These are phyloP conservation scores for Acanthurus tractus DNA, from an alignment of 2,797 vertebrate species.

Conservation along the genomic window DNA sequence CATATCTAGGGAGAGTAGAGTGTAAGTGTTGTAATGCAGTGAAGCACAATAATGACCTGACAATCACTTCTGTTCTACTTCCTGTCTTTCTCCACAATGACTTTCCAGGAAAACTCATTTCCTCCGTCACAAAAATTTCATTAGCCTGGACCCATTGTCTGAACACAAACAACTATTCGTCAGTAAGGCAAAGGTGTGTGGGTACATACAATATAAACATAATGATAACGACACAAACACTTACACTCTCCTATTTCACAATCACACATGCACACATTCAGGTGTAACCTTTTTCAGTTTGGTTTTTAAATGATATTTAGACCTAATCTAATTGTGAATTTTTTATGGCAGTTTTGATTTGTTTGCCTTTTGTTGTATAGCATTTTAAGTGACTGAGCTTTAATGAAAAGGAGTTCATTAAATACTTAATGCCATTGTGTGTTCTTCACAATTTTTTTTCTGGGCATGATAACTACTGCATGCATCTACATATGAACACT, in stretches of 20 bases:
- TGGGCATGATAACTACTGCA: constrained; percentile 1
- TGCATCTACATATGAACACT: neutral
- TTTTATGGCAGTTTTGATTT: constrained; percentile 61
- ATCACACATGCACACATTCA: constrained; percentile 1
- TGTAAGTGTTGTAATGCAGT: constrained; percentile 79
- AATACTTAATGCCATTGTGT: no score
- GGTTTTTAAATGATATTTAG: constrained; percentile 42
- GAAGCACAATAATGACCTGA: constrained; percentile 82
- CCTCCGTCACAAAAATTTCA: constrained; percentile 76
- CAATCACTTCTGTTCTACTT: constrained; percentile 79
- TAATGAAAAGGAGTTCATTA: constrained; percentile 31
- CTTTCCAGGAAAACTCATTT: constrained; percentile 79
- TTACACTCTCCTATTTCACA: constrained; percentile 22
- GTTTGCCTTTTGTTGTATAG: constrained; percentile 38
- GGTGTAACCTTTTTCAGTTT: constrained; percentile 21
- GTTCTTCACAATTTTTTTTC: constrained; percentile 7
- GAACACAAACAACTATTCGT: constrained; percentile 71
- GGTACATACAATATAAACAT: constrained; percentile 52
- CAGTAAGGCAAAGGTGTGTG: constrained; percentile 57
- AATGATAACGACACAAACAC: constrained; percentile 39
- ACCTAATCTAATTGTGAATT: constrained; percentile 66
- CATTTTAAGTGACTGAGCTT: constrained; percentile 43
- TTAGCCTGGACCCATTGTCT: constrained; percentile 77
- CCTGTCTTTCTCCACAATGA: constrained; percentile 77
- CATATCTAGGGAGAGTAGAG: constrained; percentile 65